Percentiles rank a stretch among this genome's conserved stretches.
Evolutionary conservation across 2,113 vertebrate genomes (phyloP).

Genomic region (Paedocypris sp.): DNA sequence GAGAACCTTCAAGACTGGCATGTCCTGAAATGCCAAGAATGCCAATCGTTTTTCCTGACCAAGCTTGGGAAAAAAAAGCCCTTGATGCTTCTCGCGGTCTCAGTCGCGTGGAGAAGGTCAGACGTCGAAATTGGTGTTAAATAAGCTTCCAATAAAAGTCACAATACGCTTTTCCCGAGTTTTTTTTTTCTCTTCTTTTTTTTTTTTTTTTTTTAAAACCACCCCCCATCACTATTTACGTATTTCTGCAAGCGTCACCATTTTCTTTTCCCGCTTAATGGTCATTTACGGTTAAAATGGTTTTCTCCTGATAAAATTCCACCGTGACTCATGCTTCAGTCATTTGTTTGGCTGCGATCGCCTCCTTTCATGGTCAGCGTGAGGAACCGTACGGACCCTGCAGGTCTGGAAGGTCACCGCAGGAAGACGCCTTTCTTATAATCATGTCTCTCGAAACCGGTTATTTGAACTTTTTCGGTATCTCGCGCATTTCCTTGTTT

Average conservation of each 20-base stretch:
- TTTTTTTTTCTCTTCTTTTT: no score
- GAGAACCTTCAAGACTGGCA: background rate
- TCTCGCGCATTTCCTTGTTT: constrained; percentile 29
- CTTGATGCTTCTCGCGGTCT: background rate
- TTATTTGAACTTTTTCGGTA: constrained; percentile 47
- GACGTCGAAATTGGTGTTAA: no score
- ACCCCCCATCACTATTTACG: no score
- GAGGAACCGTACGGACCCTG: constrained; percentile 57
- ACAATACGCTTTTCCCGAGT: no score
- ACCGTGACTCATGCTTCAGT: constrained; percentile 58
- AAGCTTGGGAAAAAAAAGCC: constrained; percentile 21
- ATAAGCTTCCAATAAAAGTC: no score
- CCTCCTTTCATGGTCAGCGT: constrained; percentile 69
- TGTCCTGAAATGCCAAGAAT: constrained; percentile 38
- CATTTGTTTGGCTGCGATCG: constrained; percentile 59
- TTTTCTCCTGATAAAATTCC: constrained; percentile 50
- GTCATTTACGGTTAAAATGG: constrained; percentile 29
- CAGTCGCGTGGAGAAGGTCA: background rate
- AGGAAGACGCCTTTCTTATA: constrained; percentile 45
- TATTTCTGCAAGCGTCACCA: no score
- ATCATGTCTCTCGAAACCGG: constrained; percentile 53
- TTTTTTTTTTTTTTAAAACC: no score
- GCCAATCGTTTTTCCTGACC: background rate
- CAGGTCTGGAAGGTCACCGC: constrained; percentile 47
- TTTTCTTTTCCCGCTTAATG: constrained; percentile 36